These are phyloP conservation scores for Cataglyphis rosenhaueri DNA, from an alignment of 2,888 invertebrate genomes.

Conservation along the genomic window DNA sequence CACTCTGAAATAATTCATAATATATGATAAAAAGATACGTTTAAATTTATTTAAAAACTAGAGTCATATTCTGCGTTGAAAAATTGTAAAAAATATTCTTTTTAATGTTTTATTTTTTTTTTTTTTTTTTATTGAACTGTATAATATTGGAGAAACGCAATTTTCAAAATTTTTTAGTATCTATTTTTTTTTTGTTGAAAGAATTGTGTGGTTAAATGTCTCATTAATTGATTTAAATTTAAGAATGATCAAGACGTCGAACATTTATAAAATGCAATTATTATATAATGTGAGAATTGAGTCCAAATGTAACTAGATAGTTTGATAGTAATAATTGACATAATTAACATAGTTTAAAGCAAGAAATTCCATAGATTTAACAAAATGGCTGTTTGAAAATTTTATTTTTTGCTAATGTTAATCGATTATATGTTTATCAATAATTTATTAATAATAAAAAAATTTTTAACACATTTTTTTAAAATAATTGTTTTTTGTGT, in stretches of 20 bases:
- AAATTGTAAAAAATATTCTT: too few relatives aligned
- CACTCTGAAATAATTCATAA: slow-evolving; percentile 13
- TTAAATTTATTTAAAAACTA: neutral
- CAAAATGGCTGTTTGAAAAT: too few relatives aligned
- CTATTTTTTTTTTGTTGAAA: neutral
- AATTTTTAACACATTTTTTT: neutral
- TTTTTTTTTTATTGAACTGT: neutral
- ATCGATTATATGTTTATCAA: neutral
- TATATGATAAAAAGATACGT: neutral
- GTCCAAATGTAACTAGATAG: neutral
- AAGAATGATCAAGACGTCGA: neutral
- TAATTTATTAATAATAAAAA: neutral
- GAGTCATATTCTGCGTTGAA: neutral
- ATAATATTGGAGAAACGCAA: neutral
- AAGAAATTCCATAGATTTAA: neutral
- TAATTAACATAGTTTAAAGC: neutral
- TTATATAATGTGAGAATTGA: neutral
- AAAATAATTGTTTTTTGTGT: neutral
- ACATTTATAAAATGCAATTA: neutral
- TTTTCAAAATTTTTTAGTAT: neutral
- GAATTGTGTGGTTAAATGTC: neutral
- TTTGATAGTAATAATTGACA: too few relatives aligned
- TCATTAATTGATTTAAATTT: slow-evolving; percentile 27
- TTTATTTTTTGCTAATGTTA: neutral
- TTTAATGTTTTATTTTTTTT: neutral